Evolutionary conservation across 2,888 invertebrate species (phyloP).

Genomic region (Spodoptera littoralis): DNA sequence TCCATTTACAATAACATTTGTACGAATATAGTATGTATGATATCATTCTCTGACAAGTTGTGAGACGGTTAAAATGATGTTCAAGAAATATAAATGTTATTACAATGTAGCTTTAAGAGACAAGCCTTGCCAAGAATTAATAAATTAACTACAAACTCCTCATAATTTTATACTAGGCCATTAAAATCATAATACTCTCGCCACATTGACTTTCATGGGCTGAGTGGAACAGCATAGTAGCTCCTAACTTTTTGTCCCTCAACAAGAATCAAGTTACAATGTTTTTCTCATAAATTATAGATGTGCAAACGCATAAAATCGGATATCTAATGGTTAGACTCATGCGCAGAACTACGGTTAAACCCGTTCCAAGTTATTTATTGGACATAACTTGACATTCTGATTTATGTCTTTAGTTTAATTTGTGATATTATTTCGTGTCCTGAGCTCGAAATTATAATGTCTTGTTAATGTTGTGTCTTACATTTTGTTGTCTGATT

Average conservation of each 20-base stretch:
- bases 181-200: conserved; percentile 26
- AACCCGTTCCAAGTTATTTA: conserved; percentile 49
- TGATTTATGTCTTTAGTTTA: conserved; percentile 49
- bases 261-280: conserved; percentile 51
- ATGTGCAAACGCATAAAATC: conserved; percentile 48
- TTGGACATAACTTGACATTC: conserved; percentile 43
- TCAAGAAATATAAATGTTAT: too few species aligned
- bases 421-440: conserved; percentile 55
- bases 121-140: neutral
- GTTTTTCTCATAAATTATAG: conserved; percentile 54
- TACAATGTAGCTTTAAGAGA: too few species aligned
- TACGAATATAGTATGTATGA: too few species aligned
- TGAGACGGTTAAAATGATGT: too few species aligned
- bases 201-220: conserved; percentile 44
- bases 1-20: too few species aligned
- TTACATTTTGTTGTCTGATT: conserved; percentile 41
- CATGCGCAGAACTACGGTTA: conserved; percentile 36
- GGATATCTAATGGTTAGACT: conserved; percentile 46
- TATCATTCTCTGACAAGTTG: too few species aligned
- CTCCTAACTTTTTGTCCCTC: conserved; percentile 47
- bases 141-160: neutral
- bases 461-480: conserved; percentile 49
- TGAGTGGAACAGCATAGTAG: conserved; percentile 34
- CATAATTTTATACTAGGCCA: conserved; percentile 38
- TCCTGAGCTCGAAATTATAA: conserved; percentile 44